phyloP scores from a whole-genome alignment of 2,888 invertebrate species.

The Pemphredon lugubris region DNA sequence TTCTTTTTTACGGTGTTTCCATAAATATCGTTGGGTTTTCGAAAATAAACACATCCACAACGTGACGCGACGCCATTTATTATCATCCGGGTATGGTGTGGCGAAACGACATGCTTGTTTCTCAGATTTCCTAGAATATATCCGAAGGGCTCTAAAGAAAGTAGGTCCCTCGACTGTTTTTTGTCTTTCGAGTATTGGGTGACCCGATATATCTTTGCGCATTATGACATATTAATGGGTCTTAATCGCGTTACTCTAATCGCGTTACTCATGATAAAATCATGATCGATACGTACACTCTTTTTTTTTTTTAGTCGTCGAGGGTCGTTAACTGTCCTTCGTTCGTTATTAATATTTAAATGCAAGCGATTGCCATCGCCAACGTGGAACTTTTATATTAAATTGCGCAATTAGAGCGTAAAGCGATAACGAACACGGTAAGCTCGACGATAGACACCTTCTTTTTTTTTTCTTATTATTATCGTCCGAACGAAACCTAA shows the following conservation, averaged over 20 bases:
- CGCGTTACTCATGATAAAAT: too few relatives aligned
- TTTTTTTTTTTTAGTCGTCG: too few relatives aligned
- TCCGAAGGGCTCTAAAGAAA: background rate
- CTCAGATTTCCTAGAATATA: background rate
- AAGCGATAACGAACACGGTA: background rate
- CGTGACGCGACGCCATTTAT: slow-evolving; percentile 41
- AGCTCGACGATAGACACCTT: background rate
- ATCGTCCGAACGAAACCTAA: background rate
- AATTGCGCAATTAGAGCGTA: background rate
- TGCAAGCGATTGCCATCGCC: background rate
- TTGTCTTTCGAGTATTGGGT: too few relatives aligned
- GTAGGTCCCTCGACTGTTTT: background rate
- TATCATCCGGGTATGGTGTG: slow-evolving; percentile 8
- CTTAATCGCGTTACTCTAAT: too few relatives aligned
- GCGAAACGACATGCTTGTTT: slow-evolving; percentile 14
- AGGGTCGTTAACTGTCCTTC: too few relatives aligned
- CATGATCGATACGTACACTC: too few relatives aligned
- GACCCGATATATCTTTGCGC: too few relatives aligned
- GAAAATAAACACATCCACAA: slow-evolving; percentile 48
- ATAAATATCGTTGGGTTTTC: slow-evolving; percentile 44
- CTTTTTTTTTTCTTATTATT: background rate
- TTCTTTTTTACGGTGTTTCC: slow-evolving; percentile 40
- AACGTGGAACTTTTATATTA: background rate
- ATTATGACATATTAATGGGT: too few relatives aligned
- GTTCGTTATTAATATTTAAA: background rate